These are phyloP conservation scores for Gymnarchus niloticus DNA, from an alignment of 2,113 vertebrate species.

Conservation along the genomic window DNA sequence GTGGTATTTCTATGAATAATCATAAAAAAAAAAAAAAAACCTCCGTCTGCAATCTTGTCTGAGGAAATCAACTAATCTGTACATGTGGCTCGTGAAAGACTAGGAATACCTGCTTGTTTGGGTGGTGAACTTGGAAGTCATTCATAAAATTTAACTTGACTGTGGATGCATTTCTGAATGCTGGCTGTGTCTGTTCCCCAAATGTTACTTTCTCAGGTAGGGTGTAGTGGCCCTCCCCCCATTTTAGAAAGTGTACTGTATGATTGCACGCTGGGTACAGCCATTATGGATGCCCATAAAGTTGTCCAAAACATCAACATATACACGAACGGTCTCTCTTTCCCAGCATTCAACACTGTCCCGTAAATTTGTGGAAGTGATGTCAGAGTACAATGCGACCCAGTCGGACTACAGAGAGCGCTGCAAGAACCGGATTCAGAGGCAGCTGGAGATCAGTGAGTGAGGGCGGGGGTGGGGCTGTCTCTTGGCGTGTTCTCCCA, in stretches of 20 bases:
- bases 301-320: too few relatives aligned
- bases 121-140: neutral
- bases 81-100: too few relatives aligned
- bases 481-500: neutral
- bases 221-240: too few relatives aligned
- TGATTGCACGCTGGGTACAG: too few relatives aligned
- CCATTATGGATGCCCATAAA: too few relatives aligned
- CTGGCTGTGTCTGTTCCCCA: neutral
- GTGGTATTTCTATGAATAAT: too few relatives aligned
- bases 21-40: too few relatives aligned
- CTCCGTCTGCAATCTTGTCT: too few relatives aligned
- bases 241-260: too few relatives aligned
- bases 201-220: too few relatives aligned
- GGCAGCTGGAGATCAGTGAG: constrained; percentile 91
- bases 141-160: neutral
- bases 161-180: neutral
- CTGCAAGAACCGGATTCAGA: constrained; percentile 87
- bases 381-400: constrained; percentile 88
- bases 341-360: constrained; percentile 81
- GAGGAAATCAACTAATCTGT: too few relatives aligned
- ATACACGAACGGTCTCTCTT: neutral
- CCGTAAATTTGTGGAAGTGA: constrained; percentile 88
- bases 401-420: constrained; percentile 90
- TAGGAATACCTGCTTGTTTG: neutral
- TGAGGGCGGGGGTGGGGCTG: constrained; percentile 19